Conservation (phyloP, 2,888 invertebrate species). For the Coelopa pilipes region DNA sequence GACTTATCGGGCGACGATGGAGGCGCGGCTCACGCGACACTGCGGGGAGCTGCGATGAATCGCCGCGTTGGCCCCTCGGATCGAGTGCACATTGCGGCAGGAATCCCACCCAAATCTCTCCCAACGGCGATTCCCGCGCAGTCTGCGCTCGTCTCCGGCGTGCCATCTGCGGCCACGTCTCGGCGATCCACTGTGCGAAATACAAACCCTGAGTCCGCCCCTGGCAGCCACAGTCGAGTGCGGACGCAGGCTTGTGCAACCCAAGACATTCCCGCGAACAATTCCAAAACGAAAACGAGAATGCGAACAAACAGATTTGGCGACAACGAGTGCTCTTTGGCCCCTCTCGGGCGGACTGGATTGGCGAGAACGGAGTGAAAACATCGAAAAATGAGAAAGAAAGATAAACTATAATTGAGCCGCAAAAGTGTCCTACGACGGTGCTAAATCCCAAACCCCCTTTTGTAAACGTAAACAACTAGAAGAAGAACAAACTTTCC, state of each 20-base stretch:
- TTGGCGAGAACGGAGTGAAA: background rate
- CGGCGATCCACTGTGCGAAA: background rate
- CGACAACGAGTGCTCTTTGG: too few species aligned
- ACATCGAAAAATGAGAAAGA: conserved; percentile 39
- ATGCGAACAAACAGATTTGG: too few species aligned
- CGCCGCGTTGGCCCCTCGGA: too few species aligned
- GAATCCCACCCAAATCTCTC: conserved; percentile 29
- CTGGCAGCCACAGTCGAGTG: background rate
- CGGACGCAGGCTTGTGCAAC: conserved; percentile 1
- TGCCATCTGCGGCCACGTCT: background rate
- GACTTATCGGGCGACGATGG: background rate
- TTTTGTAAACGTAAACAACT: conserved; percentile 47
- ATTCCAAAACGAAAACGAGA: background rate
- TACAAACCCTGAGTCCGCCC: background rate
- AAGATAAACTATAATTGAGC: conserved; percentile 45
- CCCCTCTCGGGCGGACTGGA: too few species aligned
- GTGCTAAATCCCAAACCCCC: conserved; percentile 53
- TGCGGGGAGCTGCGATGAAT: background rate
- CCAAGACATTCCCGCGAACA: conserved; percentile 14
- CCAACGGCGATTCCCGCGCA: conserved; percentile 10
- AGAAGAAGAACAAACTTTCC: conserved; percentile 42
- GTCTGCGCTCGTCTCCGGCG: background rate
- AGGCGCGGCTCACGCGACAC: background rate
- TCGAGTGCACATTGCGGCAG: background rate
- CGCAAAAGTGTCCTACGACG: conserved; percentile 65